phyloP scores from a whole-genome alignment of 2,888 invertebrate species.

The Tridacna gigas region DNA sequence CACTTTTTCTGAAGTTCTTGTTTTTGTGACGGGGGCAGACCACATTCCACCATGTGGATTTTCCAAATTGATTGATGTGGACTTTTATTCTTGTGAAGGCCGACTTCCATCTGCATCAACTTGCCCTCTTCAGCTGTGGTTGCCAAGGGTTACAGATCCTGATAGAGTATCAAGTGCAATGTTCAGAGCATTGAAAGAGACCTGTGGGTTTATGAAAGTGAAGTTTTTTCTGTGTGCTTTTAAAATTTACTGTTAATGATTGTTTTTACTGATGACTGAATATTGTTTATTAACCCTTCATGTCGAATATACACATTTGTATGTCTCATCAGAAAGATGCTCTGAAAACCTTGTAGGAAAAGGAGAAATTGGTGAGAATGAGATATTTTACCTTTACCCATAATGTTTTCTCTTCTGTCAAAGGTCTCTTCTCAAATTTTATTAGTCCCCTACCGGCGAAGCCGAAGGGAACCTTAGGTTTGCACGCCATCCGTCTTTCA shows the following conservation, averaged over 20 bases:
- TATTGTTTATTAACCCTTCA: background rate
- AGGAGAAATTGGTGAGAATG: no score
- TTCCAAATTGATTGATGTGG: slow-evolving; percentile 24
- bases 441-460: slow-evolving; percentile 16
- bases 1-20: slow-evolving; percentile 23
- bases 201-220: slow-evolving; percentile 22
- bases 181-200: slow-evolving; percentile 21
- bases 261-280: background rate
- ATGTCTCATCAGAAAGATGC: no score
- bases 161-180: slow-evolving; percentile 2
- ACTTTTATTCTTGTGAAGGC: slow-evolving; percentile 21
- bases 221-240: background rate
- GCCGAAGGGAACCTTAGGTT: slow-evolving; percentile 1
- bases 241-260: background rate
- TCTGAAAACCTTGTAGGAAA: no score
- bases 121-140: slow-evolving; percentile 26
- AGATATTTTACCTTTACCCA: no score
- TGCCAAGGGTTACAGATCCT: slow-evolving; percentile 26
- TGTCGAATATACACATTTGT: no score
- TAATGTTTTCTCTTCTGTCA: no score
- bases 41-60: slow-evolving; percentile 31
- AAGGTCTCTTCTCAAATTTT: background rate
- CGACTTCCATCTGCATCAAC: slow-evolving; percentile 15
- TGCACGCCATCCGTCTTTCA: slow-evolving; percentile 1
- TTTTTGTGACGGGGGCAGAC: slow-evolving; percentile 27